Evolutionary conservation across 2,888 invertebrate species (phyloP), one percentile per base, ranked within the genome.

Genomic region (Cryptus armator): DNA sequence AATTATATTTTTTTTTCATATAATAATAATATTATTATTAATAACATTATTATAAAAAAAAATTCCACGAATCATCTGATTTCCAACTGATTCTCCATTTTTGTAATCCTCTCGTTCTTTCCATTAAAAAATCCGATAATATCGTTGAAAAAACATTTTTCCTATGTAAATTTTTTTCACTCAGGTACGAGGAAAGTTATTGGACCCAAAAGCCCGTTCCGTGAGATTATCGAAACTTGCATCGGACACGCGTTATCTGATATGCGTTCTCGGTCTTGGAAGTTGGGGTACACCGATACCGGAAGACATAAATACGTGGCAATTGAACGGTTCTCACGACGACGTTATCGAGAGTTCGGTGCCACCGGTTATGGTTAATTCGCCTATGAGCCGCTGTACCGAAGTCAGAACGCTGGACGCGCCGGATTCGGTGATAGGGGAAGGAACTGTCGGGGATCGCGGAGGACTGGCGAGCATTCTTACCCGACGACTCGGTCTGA

Each of bases 261-360:
- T 98, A 90, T 98, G 98, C 94, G 98, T 98, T 78, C 95, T 98
- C 89, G 98, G 98, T 12, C 95, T 97, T 78, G 97, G 97, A 83
- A 97, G 97, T 94, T 96, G 96, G 96, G 94, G 94, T 86, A 95
- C 85, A 94, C 96, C 88, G 94, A 95, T 92, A 95, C 96, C 93
- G 5, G 92, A 92, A 71, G 91, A 91, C 83, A 86, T 90, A n/a
- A 89, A 88, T 53, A 88, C 89, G 24, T 92, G 91, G 91, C 92
- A 91, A 16, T 90, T 90, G 90, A 93, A 92, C 82, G 90, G 91
- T 37, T 91, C 93, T 7, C 91, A 95, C 88, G 96, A 96, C 89
- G 96, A 96, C 89, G 95, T 96, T 87, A 95, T 96, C 92, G 95
- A 96, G 89, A 95, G 95, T 74, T 94, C 95, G 9, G 94, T 95